Evolutionary conservation across 2,888 invertebrate genomes (phyloP).

Genomic region (Rugalucina vietnamica): DNA sequence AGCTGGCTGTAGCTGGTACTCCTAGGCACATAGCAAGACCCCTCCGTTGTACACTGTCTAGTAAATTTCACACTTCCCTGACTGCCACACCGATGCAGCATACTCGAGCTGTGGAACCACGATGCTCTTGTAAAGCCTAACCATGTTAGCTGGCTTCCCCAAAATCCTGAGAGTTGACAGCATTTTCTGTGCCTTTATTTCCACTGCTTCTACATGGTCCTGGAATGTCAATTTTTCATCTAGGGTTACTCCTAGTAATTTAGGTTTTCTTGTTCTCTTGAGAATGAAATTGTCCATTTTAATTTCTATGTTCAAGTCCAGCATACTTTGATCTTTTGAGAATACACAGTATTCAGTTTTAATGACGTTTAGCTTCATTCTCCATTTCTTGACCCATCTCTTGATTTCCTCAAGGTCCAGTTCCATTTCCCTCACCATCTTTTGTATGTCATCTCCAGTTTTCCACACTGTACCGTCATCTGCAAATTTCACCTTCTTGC

Average conservation of each 20-base stretch:
- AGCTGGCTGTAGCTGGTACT: neutral
- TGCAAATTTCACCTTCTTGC: constrained; percentile 37
- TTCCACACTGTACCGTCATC: constrained; percentile 49
- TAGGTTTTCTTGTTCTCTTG: neutral
- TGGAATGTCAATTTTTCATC: constrained; percentile 22
- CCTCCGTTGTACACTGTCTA: constrained; percentile 7
- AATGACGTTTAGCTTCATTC: constrained; percentile 17
- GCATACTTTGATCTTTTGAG: neutral
- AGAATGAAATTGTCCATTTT: neutral
- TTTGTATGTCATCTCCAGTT: neutral
- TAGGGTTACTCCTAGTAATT: constrained; percentile 20
- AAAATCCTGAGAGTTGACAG: neutral
- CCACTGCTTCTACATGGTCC: constrained; percentile 11
- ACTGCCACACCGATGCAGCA: constrained; percentile 33
- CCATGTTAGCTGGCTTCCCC: neutral
- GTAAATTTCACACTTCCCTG: neutral
- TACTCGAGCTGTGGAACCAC: constrained; percentile 26
- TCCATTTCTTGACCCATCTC: constrained; percentile 23
- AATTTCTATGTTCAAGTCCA: neutral
- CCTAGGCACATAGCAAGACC: constrained; percentile 24
- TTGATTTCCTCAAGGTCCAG: constrained; percentile 3
- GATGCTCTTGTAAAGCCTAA: constrained; percentile 6
- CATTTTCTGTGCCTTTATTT: neutral
- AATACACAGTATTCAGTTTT: constrained; percentile 7
- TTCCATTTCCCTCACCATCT: neutral